A percentile compares a stretch with the other conserved stretches of the same genome.
Evolutionary conservation across 35 echinoderm and acorn worm genomes (phyloP).

Genomic region (Lytechinus variegatus): DNA sequence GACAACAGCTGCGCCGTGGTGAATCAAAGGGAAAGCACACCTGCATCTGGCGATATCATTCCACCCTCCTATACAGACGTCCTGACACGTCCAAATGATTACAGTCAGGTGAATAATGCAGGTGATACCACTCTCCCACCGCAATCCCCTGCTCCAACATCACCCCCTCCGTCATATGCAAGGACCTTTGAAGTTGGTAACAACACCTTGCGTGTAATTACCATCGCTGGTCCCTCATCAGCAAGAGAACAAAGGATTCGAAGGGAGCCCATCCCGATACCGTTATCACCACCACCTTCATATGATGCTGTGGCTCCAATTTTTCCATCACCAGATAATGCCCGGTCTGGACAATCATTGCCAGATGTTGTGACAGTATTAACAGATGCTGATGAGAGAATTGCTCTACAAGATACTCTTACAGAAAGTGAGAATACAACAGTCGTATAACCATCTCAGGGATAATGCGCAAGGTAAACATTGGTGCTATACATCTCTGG

Average conservation of each 20-base stretch:
- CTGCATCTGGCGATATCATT: background rate
- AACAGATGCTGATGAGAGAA: background rate
- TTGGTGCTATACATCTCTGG: background rate
- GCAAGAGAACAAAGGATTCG: background rate
- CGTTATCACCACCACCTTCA: constrained; percentile 21
- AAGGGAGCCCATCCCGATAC: background rate
- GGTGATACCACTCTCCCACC: background rate
- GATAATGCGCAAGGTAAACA: background rate
- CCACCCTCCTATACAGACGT: constrained; percentile 36
- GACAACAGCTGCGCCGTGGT: background rate
- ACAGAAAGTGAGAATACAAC: background rate
- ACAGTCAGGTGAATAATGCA: constrained; percentile 2
- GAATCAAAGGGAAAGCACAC: background rate
- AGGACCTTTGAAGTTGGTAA: background rate
- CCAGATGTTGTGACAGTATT: constrained; percentile 13
- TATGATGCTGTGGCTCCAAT: constrained; percentile 7
- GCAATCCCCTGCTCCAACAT: constrained; percentile 23
- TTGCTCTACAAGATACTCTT: background rate
- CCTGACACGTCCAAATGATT: background rate
- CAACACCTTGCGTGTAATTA: background rate
- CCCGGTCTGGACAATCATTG: background rate
- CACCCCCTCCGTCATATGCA: constrained; percentile 14
- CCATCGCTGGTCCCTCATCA: background rate
- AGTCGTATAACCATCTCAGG: constrained; percentile 14
- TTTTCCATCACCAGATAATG: background rate